These are phyloP conservation scores for Cremastinae sp. DNA, from an alignment of 2,888 invertebrate genomes.

Conservation along the genomic window DNA sequence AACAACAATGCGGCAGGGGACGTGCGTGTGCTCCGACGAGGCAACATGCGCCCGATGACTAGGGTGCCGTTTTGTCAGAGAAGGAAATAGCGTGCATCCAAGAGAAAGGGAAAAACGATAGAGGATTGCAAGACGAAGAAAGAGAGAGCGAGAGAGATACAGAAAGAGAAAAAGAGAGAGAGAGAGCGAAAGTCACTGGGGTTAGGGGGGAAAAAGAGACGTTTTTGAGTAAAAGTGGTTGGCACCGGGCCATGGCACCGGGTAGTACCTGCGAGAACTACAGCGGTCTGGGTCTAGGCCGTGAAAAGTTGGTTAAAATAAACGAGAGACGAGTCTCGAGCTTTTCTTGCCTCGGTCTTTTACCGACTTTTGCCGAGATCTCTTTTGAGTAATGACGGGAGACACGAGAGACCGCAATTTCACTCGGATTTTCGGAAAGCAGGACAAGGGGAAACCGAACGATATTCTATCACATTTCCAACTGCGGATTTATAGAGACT, in stretches of 20 bases:
- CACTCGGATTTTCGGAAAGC: no score
- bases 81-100: slow-evolving; percentile 37
- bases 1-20: slow-evolving; percentile 67
- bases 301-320: slow-evolving; percentile 51
- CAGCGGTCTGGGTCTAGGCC: slow-evolving; percentile 54
- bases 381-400: no score
- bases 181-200: slow-evolving; percentile 3
- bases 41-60: slow-evolving; percentile 41
- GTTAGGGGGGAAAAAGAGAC: slow-evolving; percentile 36
- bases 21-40: slow-evolving; percentile 18
- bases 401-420: no score
- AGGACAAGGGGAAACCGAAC: no score
- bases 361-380: no score
- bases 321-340: slow-evolving; percentile 3
- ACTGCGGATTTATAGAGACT: slow-evolving; percentile 35
- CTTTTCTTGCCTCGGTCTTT: background rate
- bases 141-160: slow-evolving; percentile 20
- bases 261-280: slow-evolving; percentile 64
- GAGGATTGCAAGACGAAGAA: slow-evolving; percentile 34
- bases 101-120: slow-evolving; percentile 9
- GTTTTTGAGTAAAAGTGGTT: slow-evolving; percentile 59
- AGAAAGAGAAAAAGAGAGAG: slow-evolving; percentile 39
- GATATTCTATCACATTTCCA: no score
- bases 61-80: slow-evolving; percentile 49
- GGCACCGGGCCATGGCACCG: slow-evolving; percentile 76